Conservation (phyloP, 2,888 invertebrate genomes). For the Stenurella melanura region DNA sequence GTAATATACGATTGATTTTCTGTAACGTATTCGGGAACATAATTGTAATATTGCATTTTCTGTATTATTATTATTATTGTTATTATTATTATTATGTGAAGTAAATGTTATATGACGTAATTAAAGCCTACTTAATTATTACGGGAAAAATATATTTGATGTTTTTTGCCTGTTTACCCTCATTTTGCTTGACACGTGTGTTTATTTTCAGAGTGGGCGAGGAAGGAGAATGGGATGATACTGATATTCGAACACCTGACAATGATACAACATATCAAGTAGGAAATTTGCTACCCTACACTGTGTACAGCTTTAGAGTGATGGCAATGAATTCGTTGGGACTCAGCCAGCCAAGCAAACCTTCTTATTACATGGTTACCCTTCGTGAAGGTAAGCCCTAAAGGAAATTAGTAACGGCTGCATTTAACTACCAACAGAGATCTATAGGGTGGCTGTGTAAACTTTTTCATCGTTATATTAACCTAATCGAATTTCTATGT, state of each 20-base stretch:
- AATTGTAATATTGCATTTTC: too few species aligned
- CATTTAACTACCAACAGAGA: conserved; percentile 49
- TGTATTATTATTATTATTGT: too few species aligned
- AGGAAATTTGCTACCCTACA: conserved; percentile 81
- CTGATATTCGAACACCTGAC: conserved; percentile 73
- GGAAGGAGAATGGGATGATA: conserved; percentile 80
- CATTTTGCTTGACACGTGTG: conserved; percentile 30
- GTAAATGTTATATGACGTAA: neutral
- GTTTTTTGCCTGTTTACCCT: neutral
- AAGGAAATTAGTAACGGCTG: conserved; percentile 48
- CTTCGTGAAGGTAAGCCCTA: conserved; percentile 81
- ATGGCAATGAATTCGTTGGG: conserved; percentile 84
- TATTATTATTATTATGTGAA: too few species aligned
- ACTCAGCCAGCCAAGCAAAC: conserved; percentile 80
- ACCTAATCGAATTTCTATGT: neutral
- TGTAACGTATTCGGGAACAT: too few species aligned
- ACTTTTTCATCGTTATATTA: neutral
- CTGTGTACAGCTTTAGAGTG: conserved; percentile 85
- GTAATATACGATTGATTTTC: too few species aligned
- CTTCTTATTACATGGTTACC: conserved; percentile 84
- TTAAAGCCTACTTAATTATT: neutral
- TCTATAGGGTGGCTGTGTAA: conserved; percentile 36
- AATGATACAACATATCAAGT: conserved; percentile 82
- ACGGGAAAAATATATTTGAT: neutral
- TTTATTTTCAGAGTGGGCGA: conserved; percentile 79